Base-by-base conservation (phyloP, 2,888 invertebrate genomes). In the Venusia cambrica region DNA sequence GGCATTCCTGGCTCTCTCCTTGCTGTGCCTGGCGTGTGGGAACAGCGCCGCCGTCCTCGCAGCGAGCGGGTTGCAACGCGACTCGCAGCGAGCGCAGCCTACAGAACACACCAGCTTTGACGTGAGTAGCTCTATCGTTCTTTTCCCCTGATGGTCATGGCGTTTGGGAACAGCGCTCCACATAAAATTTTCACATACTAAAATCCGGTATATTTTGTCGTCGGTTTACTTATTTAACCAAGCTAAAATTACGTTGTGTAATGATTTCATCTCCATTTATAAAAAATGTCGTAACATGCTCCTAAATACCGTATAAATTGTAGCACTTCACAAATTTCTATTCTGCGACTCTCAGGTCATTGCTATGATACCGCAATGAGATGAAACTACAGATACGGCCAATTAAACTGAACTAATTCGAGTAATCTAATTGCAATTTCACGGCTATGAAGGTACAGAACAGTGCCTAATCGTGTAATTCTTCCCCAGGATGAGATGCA, bases 1-100 rank as follows among this genome's bases (percentile, higher is more conserved):
- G 4, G 89, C 90, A 22, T 92, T 91, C 73, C 70, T 92, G 62
- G 92, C 91, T 11, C 72, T 92, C 50, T 91, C 91, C 43, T 71
- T 91, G 68, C 74, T 90, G 44, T 78, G 90, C 61, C 64, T 91
- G 51, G 89, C 91, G 28, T 77, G 90, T 56, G 84, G 91, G 36
- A 84, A 92, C 80, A 74, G 90, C 55, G 83, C 91, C 14, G 78
- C 91, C 33, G 81, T 91, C 48, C 71, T 92, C 48, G 84, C 91
- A 20, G 87, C 90, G 58, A 88, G 91, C 43, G 87, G 92, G 12
- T 79, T 92, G 48, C 90, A 90, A 56, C 78, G 92, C 7, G 92
- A 92, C 68, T 66, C 90, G 2, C 77, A 56, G 48, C 59, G 78
- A 8, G 50, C 62, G 9, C 69, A 62, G 20, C 65, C 66, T 3